These are phyloP conservation scores for Linyphia triangularis DNA, from an alignment of 2,888 invertebrate species.

Conservation along the genomic window DNA sequence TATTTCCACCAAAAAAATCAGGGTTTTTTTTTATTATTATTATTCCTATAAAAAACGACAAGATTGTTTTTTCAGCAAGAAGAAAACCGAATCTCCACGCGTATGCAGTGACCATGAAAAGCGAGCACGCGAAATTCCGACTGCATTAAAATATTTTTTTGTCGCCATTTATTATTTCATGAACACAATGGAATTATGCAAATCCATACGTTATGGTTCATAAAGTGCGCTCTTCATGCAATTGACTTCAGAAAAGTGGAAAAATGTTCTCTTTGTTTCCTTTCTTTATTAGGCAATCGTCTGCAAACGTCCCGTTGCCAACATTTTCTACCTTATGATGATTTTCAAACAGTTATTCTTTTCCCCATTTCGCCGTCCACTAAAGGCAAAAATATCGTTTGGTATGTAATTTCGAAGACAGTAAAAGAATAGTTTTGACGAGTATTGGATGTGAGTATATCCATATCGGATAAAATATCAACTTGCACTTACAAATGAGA, in stretches of 20 bases:
- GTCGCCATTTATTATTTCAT: slow-evolving; percentile 37
- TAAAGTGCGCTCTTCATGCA: slow-evolving; percentile 30
- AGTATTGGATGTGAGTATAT: neutral
- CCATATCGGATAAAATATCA: neutral
- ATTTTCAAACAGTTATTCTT: slow-evolving; percentile 29
- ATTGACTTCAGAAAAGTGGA: neutral
- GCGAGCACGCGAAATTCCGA: slow-evolving; percentile 17
- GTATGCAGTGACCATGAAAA: neutral
- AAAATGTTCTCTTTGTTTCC: slow-evolving; percentile 39
- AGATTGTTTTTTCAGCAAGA: too few species aligned
- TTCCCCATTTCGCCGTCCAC: neutral
- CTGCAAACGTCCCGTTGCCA: slow-evolving; percentile 32
- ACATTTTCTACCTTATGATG: neutral
- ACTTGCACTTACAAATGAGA: neutral
- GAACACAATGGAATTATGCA: slow-evolving; percentile 32
- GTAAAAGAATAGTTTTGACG: neutral
- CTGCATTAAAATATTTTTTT: slow-evolving; percentile 15
- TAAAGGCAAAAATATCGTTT: slow-evolving; percentile 22
- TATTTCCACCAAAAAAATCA: too few species aligned
- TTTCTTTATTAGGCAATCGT: slow-evolving; percentile 26
- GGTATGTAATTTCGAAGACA: neutral
- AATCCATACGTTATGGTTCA: slow-evolving; percentile 9
- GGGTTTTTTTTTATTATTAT: too few species aligned
- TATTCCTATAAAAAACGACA: too few species aligned
- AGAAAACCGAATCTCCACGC: neutral